Evolutionary conservation across 2,888 invertebrate genomes (phyloP), one percentile per base, ranked within the genome.

Genomic region (Clanis bilineata): DNA sequence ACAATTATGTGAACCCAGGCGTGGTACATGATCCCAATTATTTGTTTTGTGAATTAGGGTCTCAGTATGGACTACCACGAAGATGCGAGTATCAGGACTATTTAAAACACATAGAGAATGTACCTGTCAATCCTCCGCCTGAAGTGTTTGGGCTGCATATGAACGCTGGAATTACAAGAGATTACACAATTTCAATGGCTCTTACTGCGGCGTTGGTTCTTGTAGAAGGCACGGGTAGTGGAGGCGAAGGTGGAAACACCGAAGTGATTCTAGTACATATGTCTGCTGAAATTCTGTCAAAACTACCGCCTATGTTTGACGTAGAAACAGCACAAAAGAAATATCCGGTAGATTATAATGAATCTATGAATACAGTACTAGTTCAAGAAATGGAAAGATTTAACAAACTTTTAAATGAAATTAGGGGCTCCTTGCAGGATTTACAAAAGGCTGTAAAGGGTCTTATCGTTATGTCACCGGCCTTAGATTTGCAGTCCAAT

Each of bases 81-180:
- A 94, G 95, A 79, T 93, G 93, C 64, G 95, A 95, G 69, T 96
- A 96, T 77, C 93, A 94, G 67, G 95, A 95, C 78, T 96, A 95
- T 73, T 74, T 96, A 2, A 94, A 94, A 62, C 96, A 97, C 76
- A 96, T 98, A 66, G 95, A 95, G 69, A 85, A 83, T 39, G 93
- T 96, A 58, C 97, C 98, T 0, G 91, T 94, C 2, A 93, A 94
- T 67, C 96, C 97, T 62, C 94, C 95, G 1, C 98, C 98, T 0
- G 97, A 97, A 86, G 96, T 98, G 0, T 97, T 96, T 80, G 98
- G 98, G 0, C 92, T 98, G 72, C 97, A 98, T 78, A 95, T 95
- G 80, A 98, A 98, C 82, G 98, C 98, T 0, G 97, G 97, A 57
- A 97, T 98, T 65, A 96, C 96, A 0, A 93, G 97, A 54, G 97